A percentile compares a stretch with the other conserved stretches of the same genome.
Evolutionary conservation across 2,797 vertebrate genomes (phyloP).

Genomic region (Oreochromis grahami): DNA sequence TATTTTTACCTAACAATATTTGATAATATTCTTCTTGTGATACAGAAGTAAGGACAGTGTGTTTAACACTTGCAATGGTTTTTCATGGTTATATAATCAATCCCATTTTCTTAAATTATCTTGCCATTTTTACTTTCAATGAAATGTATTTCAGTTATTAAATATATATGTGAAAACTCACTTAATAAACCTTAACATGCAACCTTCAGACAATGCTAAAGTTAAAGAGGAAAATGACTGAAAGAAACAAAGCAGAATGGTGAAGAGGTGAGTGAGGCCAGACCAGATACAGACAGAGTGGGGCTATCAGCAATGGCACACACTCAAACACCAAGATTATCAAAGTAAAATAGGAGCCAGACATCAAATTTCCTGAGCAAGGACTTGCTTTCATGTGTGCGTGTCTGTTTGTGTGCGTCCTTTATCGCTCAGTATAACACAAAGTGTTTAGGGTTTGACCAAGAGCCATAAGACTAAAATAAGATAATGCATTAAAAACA

Average conservation of each 20-base stretch:
- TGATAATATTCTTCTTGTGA: not conserved
- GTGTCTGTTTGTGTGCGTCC: not conserved
- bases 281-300: not conserved
- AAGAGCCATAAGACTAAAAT: not conserved
- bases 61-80: not conserved
- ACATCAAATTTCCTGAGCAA: conserved; percentile 31
- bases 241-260: not conserved
- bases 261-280: not conserved
- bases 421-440: not conserved
- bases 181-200: not conserved
- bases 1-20: not conserved
- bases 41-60: not conserved
- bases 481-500: not conserved
- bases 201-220: not conserved
- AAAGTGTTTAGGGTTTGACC: not conserved
- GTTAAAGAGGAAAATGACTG: not conserved
- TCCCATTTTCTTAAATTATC: not conserved
- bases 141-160: not conserved
- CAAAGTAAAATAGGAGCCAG: conserved; percentile 1
- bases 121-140: not conserved
- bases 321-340: not conserved
- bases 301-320: not conserved
- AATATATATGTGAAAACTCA: not conserved
- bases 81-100: not conserved
- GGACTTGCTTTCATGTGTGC: not conserved